Evolutionary conservation across 2,113 vertebrate species (phyloP).

Genomic region (Rhea pennata): DNA sequence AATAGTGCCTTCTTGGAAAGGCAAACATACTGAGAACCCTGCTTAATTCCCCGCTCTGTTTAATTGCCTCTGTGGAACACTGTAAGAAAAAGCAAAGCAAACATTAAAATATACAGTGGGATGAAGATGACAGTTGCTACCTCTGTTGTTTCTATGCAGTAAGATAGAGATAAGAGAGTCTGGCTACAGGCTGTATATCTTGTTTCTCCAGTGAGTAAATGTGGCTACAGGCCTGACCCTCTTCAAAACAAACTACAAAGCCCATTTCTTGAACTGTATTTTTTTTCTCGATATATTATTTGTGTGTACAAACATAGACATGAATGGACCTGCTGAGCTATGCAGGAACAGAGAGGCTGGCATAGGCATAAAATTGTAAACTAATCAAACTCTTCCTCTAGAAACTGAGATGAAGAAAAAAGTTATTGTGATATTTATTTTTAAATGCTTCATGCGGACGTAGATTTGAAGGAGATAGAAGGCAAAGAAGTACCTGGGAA

Average conservation of each 20-base stretch:
- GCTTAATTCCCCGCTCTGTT: background rate
- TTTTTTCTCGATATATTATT: background rate
- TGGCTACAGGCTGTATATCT: conserved; percentile 21
- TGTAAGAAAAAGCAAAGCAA: conserved; percentile 26
- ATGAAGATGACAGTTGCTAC: background rate
- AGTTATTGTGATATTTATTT: background rate
- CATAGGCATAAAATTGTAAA: background rate
- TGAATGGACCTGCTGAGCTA: background rate
- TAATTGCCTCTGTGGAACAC: conserved; percentile 49
- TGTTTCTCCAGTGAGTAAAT: background rate
- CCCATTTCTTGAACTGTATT: background rate
- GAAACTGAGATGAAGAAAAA: background rate
- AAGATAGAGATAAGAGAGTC: background rate
- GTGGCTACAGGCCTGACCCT: background rate
- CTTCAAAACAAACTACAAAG: conserved; percentile 11
- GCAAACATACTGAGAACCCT: background rate
- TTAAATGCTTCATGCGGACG: background rate
- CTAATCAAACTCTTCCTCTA: background rate
- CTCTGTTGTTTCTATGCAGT: background rate
- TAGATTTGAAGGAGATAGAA: background rate
- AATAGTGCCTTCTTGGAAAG: background rate
- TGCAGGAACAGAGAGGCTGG: background rate
- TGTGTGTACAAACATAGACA: background rate
- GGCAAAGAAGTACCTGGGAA: background rate
- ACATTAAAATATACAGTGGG: conserved; percentile 24